Evolutionary conservation across 92 coral and sea anemone species (phyloP), one percentile per base, ranked within the genome.

Genomic region (Epizoanthus stellaris): DNA sequence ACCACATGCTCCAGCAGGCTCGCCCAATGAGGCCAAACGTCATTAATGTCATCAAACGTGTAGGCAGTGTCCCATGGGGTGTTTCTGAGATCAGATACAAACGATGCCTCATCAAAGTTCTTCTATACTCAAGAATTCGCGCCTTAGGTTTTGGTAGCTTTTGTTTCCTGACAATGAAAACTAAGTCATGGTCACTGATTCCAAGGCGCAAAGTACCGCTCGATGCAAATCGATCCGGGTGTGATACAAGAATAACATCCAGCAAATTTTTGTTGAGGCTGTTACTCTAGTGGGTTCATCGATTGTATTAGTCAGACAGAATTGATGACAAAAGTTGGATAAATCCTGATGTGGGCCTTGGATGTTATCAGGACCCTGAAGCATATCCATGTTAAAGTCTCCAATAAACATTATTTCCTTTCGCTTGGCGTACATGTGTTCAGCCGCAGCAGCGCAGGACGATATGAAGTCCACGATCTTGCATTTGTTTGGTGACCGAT

Each of bases 181-280:
- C 68, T 4, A 88, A 70, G 61, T 88, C 89, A 39, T 88, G 93
- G 67, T 81, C 93, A 23, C 87, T 86, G 13, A 85, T 53, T 6
- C 90, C 93, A n/a, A 89, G 59, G 25, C 69, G 87, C 43, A 89
- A 73, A 81, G 25, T 86, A 42, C 90, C 90, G 64, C 93, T 81
- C 42, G 16, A 47, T 5, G 93, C 77, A 15, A 58, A 80, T 73
- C 90, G 63, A 38, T 91, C 89, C n/a, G 80, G 89, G 65, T 91
- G 94, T 70, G 91, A 88, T 38, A 89, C 91, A 38, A 91, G 54
- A 43, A 91, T 86, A 56, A 91, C 87, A 82, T 91, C 91, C 38
- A 91, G 86, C 80, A 87, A 53, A 12, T 84, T 56, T 54, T 71
- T 16, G 91, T 58, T 20, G 52, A 43, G 52, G 64, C 20, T 36